A percentile compares a stretch with the other conserved stretches of the same genome.
These are phyloP conservation scores for Rapana venosa DNA, from an alignment of 2,888 invertebrate species.

Conservation along the genomic window DNA sequence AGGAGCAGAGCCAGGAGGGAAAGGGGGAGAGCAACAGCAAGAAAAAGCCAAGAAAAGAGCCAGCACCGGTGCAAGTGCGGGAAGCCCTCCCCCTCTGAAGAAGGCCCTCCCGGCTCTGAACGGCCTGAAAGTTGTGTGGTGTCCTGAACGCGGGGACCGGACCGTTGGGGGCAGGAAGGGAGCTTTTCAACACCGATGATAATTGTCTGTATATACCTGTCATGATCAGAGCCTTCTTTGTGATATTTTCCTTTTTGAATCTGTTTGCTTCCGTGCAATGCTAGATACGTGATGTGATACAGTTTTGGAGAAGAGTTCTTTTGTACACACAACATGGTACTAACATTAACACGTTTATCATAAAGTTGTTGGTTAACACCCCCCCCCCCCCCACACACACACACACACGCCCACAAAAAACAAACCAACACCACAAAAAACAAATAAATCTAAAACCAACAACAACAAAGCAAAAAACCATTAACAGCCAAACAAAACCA, in stretches of 20 bases:
- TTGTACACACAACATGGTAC: too few species aligned
- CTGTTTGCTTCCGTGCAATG: too few species aligned
- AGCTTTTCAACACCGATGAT: background rate
- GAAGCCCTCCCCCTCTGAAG: background rate
- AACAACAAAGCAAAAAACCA: too few species aligned
- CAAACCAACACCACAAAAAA: background rate
- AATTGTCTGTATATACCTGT: background rate
- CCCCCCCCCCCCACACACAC: background rate
- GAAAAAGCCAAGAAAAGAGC: conserved; percentile 26
- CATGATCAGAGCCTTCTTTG: too few species aligned
- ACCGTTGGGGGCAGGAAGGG: background rate
- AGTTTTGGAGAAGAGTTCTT: too few species aligned
- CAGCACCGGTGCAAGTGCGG: conserved; percentile 35
- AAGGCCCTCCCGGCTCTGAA: background rate
- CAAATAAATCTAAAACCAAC: too few species aligned
- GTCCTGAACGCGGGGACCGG: conserved; percentile 11
- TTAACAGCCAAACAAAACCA: too few species aligned
- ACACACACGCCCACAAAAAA: background rate
- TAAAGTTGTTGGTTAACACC: too few species aligned
- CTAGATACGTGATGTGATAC: too few species aligned
- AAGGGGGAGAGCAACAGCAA: background rate
- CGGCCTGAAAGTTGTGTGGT: conserved; percentile 39
- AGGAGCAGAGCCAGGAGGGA: conserved; percentile 29
- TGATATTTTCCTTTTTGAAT: too few species aligned
- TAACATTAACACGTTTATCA: too few species aligned